Conservation (phyloP, 2,113 vertebrate genomes). For the Neopipo cinnamomea region DNA sequence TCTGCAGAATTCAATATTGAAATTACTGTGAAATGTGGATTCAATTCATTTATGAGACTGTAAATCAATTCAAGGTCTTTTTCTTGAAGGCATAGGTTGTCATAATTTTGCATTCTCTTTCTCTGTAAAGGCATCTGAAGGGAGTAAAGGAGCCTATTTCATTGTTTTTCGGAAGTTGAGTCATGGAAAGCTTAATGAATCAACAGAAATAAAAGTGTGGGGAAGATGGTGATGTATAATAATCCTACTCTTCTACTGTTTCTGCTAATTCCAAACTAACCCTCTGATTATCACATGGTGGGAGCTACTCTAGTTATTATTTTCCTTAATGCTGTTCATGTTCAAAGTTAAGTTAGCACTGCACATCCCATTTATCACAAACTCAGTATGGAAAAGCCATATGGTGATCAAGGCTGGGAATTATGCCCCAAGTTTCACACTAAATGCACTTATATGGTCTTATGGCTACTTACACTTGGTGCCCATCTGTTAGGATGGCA, state of each 20-base stretch:
- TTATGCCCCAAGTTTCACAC: conserved; percentile 64
- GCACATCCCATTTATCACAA: not conserved
- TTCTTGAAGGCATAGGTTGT: not conserved
- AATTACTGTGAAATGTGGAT: not conserved
- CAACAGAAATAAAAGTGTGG: not conserved
- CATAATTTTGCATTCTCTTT: not conserved
- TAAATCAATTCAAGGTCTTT: not conserved
- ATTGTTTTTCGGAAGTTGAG: not conserved
- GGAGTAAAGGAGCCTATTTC: not conserved
- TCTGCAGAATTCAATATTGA: not conserved
- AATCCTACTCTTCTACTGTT: not conserved
- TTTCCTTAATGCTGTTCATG: not conserved
- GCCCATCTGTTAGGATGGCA: conserved; percentile 72
- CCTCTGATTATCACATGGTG: not conserved
- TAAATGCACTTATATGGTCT: conserved; percentile 66
- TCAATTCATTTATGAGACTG: not conserved
- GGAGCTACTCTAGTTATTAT: not conserved
- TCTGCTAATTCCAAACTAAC: not conserved
- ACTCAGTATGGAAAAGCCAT: conserved; percentile 50
- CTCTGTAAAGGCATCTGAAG: not conserved
- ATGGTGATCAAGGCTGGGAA: conserved; percentile 59
- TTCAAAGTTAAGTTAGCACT: not conserved
- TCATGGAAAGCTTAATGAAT: not conserved
- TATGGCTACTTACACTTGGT: conserved; percentile 66
- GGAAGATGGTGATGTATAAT: not conserved